Conservation (phyloP, 1,140 invertebrate genomes). For the Brachionus sp. region DNA sequence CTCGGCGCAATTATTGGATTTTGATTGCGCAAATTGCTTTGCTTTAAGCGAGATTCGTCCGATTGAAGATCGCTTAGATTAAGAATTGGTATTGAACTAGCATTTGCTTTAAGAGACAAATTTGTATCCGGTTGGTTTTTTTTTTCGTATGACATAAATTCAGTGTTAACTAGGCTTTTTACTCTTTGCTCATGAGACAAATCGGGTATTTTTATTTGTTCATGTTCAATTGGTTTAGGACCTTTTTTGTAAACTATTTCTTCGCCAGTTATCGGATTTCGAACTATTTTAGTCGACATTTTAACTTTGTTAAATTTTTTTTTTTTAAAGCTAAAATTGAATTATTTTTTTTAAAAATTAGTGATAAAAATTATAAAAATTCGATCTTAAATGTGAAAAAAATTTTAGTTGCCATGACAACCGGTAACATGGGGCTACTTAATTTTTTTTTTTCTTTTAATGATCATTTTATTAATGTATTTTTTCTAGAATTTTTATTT, state of each 20-base stretch:
- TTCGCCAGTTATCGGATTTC: slow-evolving; percentile 42
- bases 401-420: background rate
- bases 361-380: background rate
- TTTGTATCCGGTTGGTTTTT: background rate
- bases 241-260: slow-evolving; percentile 26
- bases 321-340: background rate
- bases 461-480: no score
- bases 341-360: background rate
- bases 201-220: background rate
- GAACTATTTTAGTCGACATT: slow-evolving; percentile 12
- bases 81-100: slow-evolving; percentile 21
- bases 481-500: no score
- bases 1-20: background rate
- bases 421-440: background rate
- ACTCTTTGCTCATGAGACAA: background rate
- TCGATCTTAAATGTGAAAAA: background rate
- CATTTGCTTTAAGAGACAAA: background rate
- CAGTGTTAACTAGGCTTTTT: background rate
- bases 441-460: no score
- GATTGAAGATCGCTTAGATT: background rate
- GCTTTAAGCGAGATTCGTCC: background rate
- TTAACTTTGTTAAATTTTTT: background rate
- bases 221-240: background rate
- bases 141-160: background rate
- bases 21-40: background rate